Evolutionary conservation across 2,888 invertebrate species (phyloP).

Genomic region (Asteroscopus sphinx): DNA sequence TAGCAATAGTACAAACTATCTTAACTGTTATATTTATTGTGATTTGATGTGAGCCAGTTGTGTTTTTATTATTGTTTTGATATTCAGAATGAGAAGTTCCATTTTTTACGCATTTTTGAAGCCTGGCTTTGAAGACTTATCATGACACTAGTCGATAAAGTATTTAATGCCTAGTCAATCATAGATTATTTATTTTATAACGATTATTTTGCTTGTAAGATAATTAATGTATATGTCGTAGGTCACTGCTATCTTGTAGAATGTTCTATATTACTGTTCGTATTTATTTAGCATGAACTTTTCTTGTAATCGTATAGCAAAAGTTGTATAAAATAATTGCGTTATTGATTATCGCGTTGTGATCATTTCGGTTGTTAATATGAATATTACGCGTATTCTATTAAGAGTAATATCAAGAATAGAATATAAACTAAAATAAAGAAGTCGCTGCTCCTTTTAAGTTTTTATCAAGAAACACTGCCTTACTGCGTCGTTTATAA

Average conservation of each 20-base stretch:
- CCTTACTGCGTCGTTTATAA: slow-evolving; percentile 47
- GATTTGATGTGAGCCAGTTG: slow-evolving; percentile 71
- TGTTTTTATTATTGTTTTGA: slow-evolving; percentile 57
- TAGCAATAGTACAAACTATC: slow-evolving; percentile 64
- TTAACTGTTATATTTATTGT: slow-evolving; percentile 48
- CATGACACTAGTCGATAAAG: slow-evolving; percentile 64
- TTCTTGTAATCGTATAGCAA: slow-evolving; percentile 20
- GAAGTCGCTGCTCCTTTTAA: slow-evolving; percentile 17
- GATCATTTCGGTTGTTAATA: slow-evolving; percentile 34
- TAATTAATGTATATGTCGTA: slow-evolving; percentile 42
- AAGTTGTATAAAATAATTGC: slow-evolving; percentile 23
- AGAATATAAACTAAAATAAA: too few relatives aligned
- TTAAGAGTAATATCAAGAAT: slow-evolving; percentile 9
- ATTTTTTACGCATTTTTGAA: slow-evolving; percentile 71
- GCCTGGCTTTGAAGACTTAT: slow-evolving; percentile 73
- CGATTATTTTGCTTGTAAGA: slow-evolving; percentile 54
- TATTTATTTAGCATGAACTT: slow-evolving; percentile 50
- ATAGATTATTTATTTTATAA: slow-evolving; percentile 50
- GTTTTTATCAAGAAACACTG: slow-evolving; percentile 45
- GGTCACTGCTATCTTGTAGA: slow-evolving; percentile 51
- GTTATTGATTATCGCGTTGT: slow-evolving; percentile 31
- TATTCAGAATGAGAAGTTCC: slow-evolving; percentile 57
- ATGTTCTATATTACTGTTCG: slow-evolving; percentile 54
- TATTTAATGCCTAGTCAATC: slow-evolving; percentile 58
- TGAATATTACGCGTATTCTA: slow-evolving; percentile 16